A percentile compares a stretch with the other conserved stretches of the same genome.
Conservation (phyloP, 2,113 vertebrate genomes). For the Silurus asotus region DNA sequence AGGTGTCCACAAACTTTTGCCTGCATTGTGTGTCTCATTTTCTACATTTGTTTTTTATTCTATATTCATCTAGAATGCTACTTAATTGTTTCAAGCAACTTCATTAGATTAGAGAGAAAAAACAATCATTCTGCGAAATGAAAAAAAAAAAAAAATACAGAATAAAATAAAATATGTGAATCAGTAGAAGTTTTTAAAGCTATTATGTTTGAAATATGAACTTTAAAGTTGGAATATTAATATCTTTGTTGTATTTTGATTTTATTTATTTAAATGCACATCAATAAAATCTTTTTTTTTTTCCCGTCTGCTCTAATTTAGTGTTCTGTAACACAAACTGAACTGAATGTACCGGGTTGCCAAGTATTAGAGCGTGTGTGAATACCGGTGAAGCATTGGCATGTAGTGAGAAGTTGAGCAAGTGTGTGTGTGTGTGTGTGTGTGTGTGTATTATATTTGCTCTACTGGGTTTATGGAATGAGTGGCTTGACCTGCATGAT, state of each 20-base stretch:
- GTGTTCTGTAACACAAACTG: neutral
- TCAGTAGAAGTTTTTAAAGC: neutral
- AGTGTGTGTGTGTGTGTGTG: neutral
- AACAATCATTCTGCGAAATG: neutral
- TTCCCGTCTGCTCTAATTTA: neutral
- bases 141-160: too few species aligned
- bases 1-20: too few species aligned
- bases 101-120: neutral
- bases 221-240: slow-evolving; percentile 60
- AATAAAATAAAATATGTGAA: neutral
- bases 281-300: slow-evolving; percentile 16
- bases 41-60: neutral
- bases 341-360: neutral
- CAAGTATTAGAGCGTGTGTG: neutral
- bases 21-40: neutral
- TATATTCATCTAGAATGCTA: neutral
- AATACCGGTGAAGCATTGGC: neutral
- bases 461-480: neutral
- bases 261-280: slow-evolving; percentile 17
- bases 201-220: neutral
- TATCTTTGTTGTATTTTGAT: slow-evolving; percentile 65
- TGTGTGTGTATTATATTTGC: neutral
- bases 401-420: neutral
- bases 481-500: neutral
- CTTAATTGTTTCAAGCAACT: neutral